A percentile compares a stretch with the other conserved stretches of the same genome.
phyloP scores from a whole-genome alignment of 2,797 vertebrate species.

The Rhyacichthys aspro region DNA sequence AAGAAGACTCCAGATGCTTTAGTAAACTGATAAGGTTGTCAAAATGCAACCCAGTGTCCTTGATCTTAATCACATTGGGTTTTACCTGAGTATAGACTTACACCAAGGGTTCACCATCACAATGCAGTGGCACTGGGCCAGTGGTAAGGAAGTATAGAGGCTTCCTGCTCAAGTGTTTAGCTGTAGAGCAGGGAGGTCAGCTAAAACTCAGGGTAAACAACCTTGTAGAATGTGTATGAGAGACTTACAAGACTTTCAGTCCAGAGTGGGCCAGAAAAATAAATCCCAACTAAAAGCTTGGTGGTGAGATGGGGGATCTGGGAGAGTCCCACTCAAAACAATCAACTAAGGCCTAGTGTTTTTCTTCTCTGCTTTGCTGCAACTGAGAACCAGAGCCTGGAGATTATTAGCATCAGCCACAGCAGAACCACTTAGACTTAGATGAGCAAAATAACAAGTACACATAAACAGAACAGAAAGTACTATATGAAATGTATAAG shows the following conservation, averaged over 20 bases:
- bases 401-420: slow-evolving; percentile 33
- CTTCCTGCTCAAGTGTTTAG: slow-evolving; percentile 68
- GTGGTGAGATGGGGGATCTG: slow-evolving; percentile 27
- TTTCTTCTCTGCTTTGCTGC: slow-evolving; percentile 28
- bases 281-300: slow-evolving; percentile 37
- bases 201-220: slow-evolving; percentile 59
- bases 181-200: slow-evolving; percentile 58
- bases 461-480: neutral
- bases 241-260: slow-evolving; percentile 35
- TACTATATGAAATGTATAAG: neutral
- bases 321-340: slow-evolving; percentile 55
- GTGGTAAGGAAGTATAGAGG: slow-evolving; percentile 29
- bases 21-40: slow-evolving; percentile 16
- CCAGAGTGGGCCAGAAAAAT: slow-evolving; percentile 53
- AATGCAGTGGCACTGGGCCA: slow-evolving; percentile 56
- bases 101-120: slow-evolving; percentile 45
- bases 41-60: slow-evolving; percentile 21
- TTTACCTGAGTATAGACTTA: slow-evolving; percentile 24
- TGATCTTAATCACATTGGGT: slow-evolving; percentile 36
- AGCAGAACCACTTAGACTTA: slow-evolving; percentile 19
- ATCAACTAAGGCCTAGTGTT: slow-evolving; percentile 50
- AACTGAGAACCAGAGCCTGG: slow-evolving; percentile 13
- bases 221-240: slow-evolving; percentile 23
- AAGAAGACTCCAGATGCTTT: neutral
- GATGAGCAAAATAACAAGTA: neutral